phyloP scores from a whole-genome alignment of 2,888 invertebrate species.

The Zonitis immaculata region DNA sequence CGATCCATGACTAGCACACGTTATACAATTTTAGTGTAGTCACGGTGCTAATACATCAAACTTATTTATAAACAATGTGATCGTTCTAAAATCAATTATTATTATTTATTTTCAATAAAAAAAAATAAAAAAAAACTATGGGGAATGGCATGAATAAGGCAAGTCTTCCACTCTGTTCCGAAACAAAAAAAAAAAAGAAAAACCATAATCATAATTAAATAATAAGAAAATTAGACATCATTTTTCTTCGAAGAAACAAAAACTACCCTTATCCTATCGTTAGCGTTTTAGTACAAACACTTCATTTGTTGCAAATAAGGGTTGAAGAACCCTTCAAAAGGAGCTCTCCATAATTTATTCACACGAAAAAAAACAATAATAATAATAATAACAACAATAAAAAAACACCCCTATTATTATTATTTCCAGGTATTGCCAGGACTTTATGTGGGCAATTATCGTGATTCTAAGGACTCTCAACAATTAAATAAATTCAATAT shows the following conservation, averaged over 20 bases:
- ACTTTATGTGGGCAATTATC: conserved; percentile 91
- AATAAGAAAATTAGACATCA: too few relatives aligned
- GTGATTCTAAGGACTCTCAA: conserved; percentile 88
- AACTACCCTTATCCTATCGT: too few relatives aligned
- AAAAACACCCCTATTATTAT: too few relatives aligned
- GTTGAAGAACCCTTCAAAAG: not conserved
- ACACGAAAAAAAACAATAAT: too few relatives aligned
- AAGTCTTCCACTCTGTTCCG: conserved; percentile 34
- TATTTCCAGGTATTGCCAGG: conserved; percentile 81
- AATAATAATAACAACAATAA: too few relatives aligned
- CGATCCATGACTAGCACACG: too few relatives aligned
- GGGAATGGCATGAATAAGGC: conserved; percentile 93
- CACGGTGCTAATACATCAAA: conserved; percentile 19
- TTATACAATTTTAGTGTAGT: conserved; percentile 14
- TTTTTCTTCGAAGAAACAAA: too few relatives aligned
- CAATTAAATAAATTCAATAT: conserved; percentile 88
- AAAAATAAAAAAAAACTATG: conserved; percentile 50
- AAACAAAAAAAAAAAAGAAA: not conserved
- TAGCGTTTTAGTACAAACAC: too few relatives aligned
- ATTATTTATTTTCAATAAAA: too few relatives aligned
- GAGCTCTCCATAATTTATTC: too few relatives aligned
- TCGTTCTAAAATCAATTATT: conserved; percentile 7
- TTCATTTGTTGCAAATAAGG: too few relatives aligned
- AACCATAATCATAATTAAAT: not conserved
- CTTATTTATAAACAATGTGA: conserved; percentile 41